These are phyloP conservation scores for Lithophane semibrunnea DNA, from an alignment of 2,888 invertebrate species.

Conservation along the genomic window DNA sequence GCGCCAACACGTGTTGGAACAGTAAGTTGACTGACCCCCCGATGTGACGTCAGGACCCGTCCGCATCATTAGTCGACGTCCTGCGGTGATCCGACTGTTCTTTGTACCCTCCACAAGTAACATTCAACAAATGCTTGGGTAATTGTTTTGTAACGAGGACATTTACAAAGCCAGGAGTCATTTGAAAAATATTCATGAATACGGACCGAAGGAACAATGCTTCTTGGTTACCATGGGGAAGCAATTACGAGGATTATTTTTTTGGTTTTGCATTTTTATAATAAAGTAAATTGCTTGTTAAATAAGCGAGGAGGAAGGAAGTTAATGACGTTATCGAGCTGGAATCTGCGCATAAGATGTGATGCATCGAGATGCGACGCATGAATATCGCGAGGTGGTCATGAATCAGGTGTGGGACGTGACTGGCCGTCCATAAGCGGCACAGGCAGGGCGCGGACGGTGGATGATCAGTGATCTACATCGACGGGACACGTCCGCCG, in stretches of 20 bases:
- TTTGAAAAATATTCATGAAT: slow-evolving; percentile 57
- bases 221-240: slow-evolving; percentile 48
- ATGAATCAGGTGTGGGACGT: slow-evolving; percentile 56
- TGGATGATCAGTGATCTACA: slow-evolving; percentile 62
- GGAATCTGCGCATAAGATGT: slow-evolving; percentile 31
- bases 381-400: slow-evolving; percentile 33
- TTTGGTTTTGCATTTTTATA: slow-evolving; percentile 26
- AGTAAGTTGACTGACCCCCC: slow-evolving; percentile 79
- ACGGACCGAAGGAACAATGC: slow-evolving; percentile 43
- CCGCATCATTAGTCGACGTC: slow-evolving; percentile 79
- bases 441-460: slow-evolving; percentile 42
- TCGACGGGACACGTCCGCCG: slow-evolving; percentile 59
- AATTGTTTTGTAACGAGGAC: slow-evolving; percentile 76
- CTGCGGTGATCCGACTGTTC: slow-evolving; percentile 75
- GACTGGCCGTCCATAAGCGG: slow-evolving; percentile 48
- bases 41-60: slow-evolving; percentile 72
- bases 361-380: slow-evolving; percentile 15
- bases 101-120: slow-evolving; percentile 69
- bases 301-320: slow-evolving; percentile 34
- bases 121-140: slow-evolving; percentile 71
- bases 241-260: slow-evolving; percentile 29
- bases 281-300: slow-evolving; percentile 41
- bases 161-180: slow-evolving; percentile 66
- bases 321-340: slow-evolving; percentile 21
- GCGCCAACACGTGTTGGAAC: slow-evolving; percentile 75